Evolutionary conservation across 2,797 vertebrate species (phyloP), one percentile per base, ranked within the genome.

Genomic region (Hemibagrus guttatus): DNA sequence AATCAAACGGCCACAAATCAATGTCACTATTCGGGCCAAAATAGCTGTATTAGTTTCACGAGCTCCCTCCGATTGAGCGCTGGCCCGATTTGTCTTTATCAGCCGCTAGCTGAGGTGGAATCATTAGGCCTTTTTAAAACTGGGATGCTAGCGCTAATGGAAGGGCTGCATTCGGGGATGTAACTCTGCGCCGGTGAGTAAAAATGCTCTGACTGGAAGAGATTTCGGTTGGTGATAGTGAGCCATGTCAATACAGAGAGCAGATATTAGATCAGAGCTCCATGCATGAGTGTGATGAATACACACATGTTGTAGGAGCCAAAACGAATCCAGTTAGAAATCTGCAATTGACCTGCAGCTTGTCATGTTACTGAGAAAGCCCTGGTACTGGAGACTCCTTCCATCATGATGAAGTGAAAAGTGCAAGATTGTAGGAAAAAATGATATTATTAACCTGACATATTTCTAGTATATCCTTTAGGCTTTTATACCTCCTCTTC

Each of bases 71-170:
- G 9, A 84, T 71, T 64, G 7, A 81, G 59, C 26, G 28, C 69
- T 8, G 2, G 59, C 83, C 79, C 49, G 72, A 87, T 88, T 35
- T 42, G 63, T 85, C 72, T 89, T 82, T 66, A 86, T 86, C 69
- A 74, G 81, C 64, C 42, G 8, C 81, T 23, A 23, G 81, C 63
- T 83, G 5, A 21, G 1, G n/a, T n/a, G 19, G 81, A 54, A 83
- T 83, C 81, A 31, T 83, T 83, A 82, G 81, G 63, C 17, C 46
- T 35, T 63, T 84, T 79, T 82, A 78, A 79, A 81, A 81, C 26
- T 78, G 21, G 16, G 39, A 81, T 21, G 52, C 66, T 85, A 75
- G 66, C n/a, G 74, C 68, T 83, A 86, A 88, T 85, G 68, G 83
- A 84, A 64, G 80, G n/a, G 68, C 81, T 26, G 83, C 52, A 26